Base-by-base conservation (phyloP, 35 echinoderm and acorn worm genomes). In the Heliocidaris tuberculata region DNA sequence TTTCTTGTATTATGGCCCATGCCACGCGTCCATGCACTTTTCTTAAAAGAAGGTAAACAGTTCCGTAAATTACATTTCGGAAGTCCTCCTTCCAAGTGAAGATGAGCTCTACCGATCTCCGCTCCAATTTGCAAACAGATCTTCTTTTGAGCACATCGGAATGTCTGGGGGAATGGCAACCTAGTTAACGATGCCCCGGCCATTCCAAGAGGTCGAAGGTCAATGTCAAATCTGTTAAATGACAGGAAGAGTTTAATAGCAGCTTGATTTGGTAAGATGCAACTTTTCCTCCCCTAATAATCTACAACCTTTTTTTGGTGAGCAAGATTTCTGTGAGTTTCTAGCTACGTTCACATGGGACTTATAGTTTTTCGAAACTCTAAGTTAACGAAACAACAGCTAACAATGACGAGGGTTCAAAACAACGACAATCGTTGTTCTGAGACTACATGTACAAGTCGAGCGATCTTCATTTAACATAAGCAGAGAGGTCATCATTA, bases 81-180 rank as follows among this genome's bases (percentile, higher is more conserved):
- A 78, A 78, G 65, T 78, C 65, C 65, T 78, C 65, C 65, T 78
- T 19, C 65, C 27, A 27, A 8, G 19, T 4, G 27, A 78, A 78
- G 65, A 78, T 78, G 65, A 78, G 65, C 65, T 78, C 21, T 24
- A 6, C 65, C 65, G 65, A 78, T 78, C 65, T 78, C 65, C 65
- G 65, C 13, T 89, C 87, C 47, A 89, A 89, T 89, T 89, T 16
- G 30, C 47, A 89, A 48, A 89, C 87, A 89, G 87, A 89, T 89
- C 87, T 27, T 48, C 87, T 32, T 89, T 89, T 89, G 31, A 89
- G 87, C 47, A 32, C 32, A 4, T 13, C 0, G 87, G 87, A 89
- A 89, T 89, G 31, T 89, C 87, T 89, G 9, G 31, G 32, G 24
- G 87, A 13, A 48, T 89, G 87, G 87, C 87, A 89, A 89, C 87